These are phyloP conservation scores for Calephelis virginiensis DNA, from an alignment of 1,140 invertebrate species.

Conservation along the genomic window DNA sequence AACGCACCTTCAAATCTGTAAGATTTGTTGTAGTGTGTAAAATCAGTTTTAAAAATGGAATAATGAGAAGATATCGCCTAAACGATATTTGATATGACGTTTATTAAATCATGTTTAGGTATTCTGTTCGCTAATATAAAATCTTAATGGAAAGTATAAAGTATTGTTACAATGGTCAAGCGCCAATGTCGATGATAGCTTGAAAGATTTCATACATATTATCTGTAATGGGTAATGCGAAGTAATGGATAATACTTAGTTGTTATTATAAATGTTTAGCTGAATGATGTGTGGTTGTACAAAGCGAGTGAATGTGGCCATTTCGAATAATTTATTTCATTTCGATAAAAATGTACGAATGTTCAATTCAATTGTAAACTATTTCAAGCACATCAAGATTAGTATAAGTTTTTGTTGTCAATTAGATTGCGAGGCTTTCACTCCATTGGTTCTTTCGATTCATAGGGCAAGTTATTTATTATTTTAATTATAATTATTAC, in stretches of 20 bases:
- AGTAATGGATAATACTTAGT: constrained; percentile 70
- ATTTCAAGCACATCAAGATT: constrained; percentile 34
- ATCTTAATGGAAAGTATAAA: constrained; percentile 2
- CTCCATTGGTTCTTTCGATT: constrained; percentile 59
- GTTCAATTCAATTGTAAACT: constrained; percentile 40
- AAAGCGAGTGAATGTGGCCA: constrained; percentile 68
- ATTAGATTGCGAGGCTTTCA: constrained; percentile 64
- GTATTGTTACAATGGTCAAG: constrained; percentile 40
- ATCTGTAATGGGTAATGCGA: constrained; percentile 69
- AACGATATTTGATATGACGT: too few relatives aligned
- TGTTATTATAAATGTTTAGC: constrained; percentile 77
- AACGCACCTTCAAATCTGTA: too few relatives aligned
- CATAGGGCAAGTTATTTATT: constrained; percentile 67
- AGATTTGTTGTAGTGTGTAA: too few relatives aligned
- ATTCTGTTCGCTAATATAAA: constrained; percentile 14
- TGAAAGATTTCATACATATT: constrained; percentile 64
- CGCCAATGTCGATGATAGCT: constrained; percentile 53
- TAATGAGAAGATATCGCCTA: too few relatives aligned
- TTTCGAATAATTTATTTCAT: constrained; percentile 43
- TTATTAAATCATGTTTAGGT: background rate
- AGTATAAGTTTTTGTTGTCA: constrained; percentile 53
- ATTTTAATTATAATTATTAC: constrained; percentile 71
- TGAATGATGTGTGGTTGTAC: constrained; percentile 71
- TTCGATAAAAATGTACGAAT: constrained; percentile 39
- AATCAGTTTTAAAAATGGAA: too few relatives aligned